phyloP scores from a whole-genome alignment of 92 coral and sea anemone genomes.

The Hydrozoanthus gracilis region DNA sequence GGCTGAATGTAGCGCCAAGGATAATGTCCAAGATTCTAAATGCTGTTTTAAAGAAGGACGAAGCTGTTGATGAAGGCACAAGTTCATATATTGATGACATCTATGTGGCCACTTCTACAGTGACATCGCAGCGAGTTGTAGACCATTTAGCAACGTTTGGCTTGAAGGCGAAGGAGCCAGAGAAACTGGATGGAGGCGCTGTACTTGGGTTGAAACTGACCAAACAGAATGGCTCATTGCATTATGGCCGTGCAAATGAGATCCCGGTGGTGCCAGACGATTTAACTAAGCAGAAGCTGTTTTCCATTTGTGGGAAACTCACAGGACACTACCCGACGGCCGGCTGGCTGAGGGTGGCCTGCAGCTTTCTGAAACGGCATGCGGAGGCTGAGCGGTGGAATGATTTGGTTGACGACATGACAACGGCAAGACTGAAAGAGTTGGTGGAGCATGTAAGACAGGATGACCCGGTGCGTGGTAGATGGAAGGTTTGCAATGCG shows the following conservation, averaged over 20 bases:
- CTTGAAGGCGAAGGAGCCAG: not conserved
- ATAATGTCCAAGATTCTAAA: not conserved
- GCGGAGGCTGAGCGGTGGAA: not conserved
- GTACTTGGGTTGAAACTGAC: not conserved
- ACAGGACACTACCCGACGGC: not conserved
- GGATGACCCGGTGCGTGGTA: not conserved
- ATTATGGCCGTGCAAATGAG: not conserved
- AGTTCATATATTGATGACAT: not conserved
- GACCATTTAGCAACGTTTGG: not conserved
- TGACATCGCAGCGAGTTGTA: not conserved
- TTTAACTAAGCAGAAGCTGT: not conserved
- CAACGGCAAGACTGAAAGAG: not conserved
- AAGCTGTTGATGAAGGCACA: not conserved
- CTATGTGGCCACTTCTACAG: not conserved
- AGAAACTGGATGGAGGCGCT: not conserved
- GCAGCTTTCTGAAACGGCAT: not conserved
- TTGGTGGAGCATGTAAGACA: not conserved
- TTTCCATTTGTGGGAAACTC: not conserved
- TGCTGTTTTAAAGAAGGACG: not conserved
- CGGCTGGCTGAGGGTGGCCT: not conserved
- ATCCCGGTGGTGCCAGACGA: not conserved
- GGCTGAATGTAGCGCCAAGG: not conserved
- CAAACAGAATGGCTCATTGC: not conserved
- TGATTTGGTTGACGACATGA: not conserved
- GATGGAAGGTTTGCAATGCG: not conserved